phyloP scores from a whole-genome alignment of 92 coral and sea anemone genomes.

The Desmophyllum pertusum region DNA sequence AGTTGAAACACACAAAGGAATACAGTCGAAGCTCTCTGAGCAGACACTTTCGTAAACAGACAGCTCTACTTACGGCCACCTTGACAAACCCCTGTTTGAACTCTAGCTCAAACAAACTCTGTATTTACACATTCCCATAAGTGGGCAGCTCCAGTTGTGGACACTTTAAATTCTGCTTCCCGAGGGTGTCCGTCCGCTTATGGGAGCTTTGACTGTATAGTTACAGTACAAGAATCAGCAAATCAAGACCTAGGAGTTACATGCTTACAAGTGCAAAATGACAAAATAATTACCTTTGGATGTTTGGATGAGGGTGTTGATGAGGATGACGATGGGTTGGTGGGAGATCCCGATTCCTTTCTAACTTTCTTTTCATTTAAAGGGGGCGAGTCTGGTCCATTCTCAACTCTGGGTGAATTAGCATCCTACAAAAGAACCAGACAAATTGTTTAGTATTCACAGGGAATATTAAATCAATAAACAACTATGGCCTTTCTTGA shows the following conservation, averaged over 20 bases:
- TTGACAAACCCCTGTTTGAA: no score
- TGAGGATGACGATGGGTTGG: constrained; percentile 85
- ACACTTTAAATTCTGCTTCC: no score
- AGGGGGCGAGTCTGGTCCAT: constrained; percentile 96
- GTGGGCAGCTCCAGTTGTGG: no score
- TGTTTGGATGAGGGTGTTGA: constrained; percentile 99
- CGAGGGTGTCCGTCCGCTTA: no score
- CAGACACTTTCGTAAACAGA: no score
- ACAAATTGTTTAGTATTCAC: not conserved
- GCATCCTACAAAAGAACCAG: constrained; percentile 68
- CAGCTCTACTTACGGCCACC: no score
- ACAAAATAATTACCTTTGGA: constrained; percentile 43
- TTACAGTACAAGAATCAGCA: not conserved
- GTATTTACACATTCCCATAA: no score
- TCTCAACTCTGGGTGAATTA: constrained; percentile 90
- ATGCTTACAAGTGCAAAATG: no score
- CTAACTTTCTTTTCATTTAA: constrained; percentile 85
- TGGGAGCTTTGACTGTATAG: no score
- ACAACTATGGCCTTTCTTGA: not conserved
- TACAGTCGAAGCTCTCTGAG: no score
- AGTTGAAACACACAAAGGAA: no score
- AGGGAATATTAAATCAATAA: not conserved
- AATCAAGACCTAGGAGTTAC: not conserved
- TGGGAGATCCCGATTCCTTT: constrained; percentile 92
- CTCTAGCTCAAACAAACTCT: no score